phyloP scores from a whole-genome alignment of 2,888 invertebrate genomes.

The Branchellion lobata region DNA sequence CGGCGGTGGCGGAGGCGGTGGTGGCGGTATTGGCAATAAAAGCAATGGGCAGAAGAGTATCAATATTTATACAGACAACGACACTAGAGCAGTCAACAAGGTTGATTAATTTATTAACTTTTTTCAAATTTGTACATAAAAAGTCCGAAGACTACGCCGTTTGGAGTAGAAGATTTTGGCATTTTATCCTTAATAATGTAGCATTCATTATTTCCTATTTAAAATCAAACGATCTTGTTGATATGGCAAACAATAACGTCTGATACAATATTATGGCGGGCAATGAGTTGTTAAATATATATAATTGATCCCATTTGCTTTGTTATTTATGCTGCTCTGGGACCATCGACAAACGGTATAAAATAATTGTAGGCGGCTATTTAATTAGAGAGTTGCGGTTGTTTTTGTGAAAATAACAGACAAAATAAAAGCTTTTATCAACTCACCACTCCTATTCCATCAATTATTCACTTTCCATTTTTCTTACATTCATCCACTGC shows the following conservation, averaged over 20 bases:
- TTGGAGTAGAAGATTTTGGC: no score
- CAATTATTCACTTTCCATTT: not conserved
- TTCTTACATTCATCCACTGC: not conserved
- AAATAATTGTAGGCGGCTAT: constrained; percentile 35
- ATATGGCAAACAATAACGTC: not conserved
- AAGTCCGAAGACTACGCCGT: no score
- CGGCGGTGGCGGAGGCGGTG: no score
- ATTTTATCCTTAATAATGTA: no score
- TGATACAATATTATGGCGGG: not conserved
- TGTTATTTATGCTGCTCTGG: constrained; percentile 2
- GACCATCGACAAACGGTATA: constrained; percentile 8
- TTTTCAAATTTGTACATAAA: no score
- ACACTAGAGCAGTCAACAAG: no score
- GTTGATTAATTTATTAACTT: no score
- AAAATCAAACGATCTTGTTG: not conserved
- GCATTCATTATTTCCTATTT: no score
- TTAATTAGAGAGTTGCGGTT: constrained; percentile 30
- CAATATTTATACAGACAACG: no score
- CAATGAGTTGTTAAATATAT: not conserved
- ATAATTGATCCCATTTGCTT: constrained; percentile 1
- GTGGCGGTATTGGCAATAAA: no score
- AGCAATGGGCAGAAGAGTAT: no score
- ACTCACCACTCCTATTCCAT: not conserved
- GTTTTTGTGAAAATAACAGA: constrained; percentile 13
- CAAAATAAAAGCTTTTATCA: constrained; percentile 37